Conservation (phyloP, 2,113 vertebrate species). For the Baryphthengus martii region DNA sequence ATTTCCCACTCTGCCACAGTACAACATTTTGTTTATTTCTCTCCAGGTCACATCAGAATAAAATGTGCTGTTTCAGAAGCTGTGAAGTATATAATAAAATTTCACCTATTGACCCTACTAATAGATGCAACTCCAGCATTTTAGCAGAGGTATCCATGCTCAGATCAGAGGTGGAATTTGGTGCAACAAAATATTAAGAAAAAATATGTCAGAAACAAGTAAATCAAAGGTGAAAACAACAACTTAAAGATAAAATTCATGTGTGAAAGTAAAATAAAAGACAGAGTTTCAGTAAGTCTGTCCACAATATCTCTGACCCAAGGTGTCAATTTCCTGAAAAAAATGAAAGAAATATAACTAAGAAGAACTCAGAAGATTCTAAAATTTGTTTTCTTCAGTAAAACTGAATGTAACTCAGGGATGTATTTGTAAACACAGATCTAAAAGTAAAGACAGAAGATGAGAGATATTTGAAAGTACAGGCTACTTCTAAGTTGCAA, state of each 20-base stretch:
- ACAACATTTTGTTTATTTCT: background rate
- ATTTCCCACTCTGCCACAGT: background rate
- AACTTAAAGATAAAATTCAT: background rate
- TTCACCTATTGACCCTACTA: background rate
- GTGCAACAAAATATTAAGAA: background rate
- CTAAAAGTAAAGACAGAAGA: background rate
- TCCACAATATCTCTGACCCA: background rate
- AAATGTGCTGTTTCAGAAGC: slow-evolving; percentile 12
- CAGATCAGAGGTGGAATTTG: background rate
- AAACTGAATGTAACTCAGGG: background rate
- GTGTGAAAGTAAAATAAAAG: background rate
- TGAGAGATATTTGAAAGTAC: background rate
- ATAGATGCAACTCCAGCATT: background rate
- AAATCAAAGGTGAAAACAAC: background rate
- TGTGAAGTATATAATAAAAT: slow-evolving; percentile 25
- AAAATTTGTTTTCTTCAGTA: background rate
- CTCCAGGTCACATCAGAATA: background rate
- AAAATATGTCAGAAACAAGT: background rate
- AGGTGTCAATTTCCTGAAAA: background rate
- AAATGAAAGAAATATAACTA: background rate
- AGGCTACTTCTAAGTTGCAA: background rate
- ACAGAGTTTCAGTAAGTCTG: background rate
- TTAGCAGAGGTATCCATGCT: background rate
- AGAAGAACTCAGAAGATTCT: background rate
- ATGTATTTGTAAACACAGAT: background rate